Base-by-base conservation (phyloP, 2,888 invertebrate genomes). In the Slavum lentiscoides region DNA sequence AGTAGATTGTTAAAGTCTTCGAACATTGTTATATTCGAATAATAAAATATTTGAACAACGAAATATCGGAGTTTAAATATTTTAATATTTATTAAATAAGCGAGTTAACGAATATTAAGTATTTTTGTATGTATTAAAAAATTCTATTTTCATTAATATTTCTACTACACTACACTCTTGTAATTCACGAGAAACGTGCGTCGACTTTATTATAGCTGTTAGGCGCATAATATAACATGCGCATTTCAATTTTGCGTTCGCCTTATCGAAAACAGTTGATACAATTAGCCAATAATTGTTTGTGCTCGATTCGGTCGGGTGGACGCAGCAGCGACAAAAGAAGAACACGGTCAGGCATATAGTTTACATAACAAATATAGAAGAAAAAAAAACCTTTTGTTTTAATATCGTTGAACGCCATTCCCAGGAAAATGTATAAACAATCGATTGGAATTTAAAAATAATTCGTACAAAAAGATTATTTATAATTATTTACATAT, bases 201-300 rank as follows among this genome's bases (percentile, higher is more conserved):
- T 19, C 37, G 30, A 58, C 58, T 70, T 39, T 21, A n/a, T 37
- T 37, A 37, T 30, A 53, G n/a, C n/a, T n/a, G 37, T 23, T 21
- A 3, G 17, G 30, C 8, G 30, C 49, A 15, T 49, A 49, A 49
- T 49, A 49, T 49, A 62, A 23, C 15, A 58, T 43, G 74, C 19
- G 37, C 39, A 55, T 58, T 19, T 67, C 11, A 39, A 66, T 66
- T 30, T 74, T 55, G 55, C 21, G 13, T 55, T 55, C n/a, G 17
- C 1, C n/a, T 49, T 55, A 37, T 66, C 11, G 11, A 55, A 37
- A 67, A 75, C 67, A 67, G 67, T 58, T 39, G 66, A 58, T 67
- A 58, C 66, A 75, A 66, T 75, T 75, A 58, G 37, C 21, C 55
- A 58, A 55, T 74, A 11, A 55, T 58, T 15, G 58, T 37, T 17